Base-by-base conservation (phyloP, 2,888 invertebrate species). In the Drosophila infuscata region DNA sequence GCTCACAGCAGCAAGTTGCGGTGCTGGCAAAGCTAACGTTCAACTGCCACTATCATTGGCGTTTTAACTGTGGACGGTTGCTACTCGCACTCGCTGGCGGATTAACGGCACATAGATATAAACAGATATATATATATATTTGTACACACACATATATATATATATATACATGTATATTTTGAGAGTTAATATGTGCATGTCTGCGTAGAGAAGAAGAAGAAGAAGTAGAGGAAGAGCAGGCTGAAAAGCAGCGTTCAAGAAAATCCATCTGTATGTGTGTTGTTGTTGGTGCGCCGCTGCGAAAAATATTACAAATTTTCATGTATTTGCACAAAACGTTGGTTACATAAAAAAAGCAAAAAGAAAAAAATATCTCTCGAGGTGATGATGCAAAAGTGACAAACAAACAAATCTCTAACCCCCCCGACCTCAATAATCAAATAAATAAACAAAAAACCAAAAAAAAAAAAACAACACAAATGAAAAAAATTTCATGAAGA, bases 21-120 rank as follows among this genome's bases (percentile, higher is more conserved):
- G 73, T 66, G 66, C 62, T 75, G 49, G 64, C 70, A 64, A 74
- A 60, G 70, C 72, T 65, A 68, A 59, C 71, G 60, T 61, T 70
- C 62, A 67, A 56, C 75, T 77, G 81, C 71, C 87, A 88, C 90
- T 91, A 91, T 91, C 93, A 93, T 93, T 93, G 93, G 92, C 92
- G 92, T 92, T 93, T 93, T 91, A 93, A 92, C 92, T 92, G 92
- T 92, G 92, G 91, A 92, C 93, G 91, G 92, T 91, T 90, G 91
- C 88, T 88, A 84, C 83, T 88, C 91, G 88, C 80, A 86, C 71
- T 90, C 88, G 91, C 78, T 82, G 81, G 89, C 91, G 92, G 91
- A 92, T 91, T 92, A 87, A 90, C 90, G 83, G 84, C 83, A 84
- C 62, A 81, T 71, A 78, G 59, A 79, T 66, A 82, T 62, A 74